Conservation (phyloP, 2,888 invertebrate species). For the Drosophila emarginata region DNA sequence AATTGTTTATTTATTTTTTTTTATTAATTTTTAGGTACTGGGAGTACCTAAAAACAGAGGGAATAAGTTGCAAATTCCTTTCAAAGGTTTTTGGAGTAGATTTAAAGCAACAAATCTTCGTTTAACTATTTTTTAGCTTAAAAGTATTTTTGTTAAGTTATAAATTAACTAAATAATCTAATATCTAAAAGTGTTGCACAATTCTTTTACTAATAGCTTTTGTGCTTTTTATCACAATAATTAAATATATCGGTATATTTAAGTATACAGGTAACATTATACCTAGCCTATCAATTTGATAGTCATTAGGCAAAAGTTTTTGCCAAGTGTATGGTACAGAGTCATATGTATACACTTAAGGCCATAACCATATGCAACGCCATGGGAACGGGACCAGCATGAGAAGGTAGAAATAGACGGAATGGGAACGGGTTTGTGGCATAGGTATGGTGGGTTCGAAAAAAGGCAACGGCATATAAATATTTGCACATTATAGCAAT, state of each 20-base stretch:
- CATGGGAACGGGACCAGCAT: neutral
- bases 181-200: too few relatives aligned
- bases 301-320: neutral
- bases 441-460: constrained; percentile 8
- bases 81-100: too few relatives aligned
- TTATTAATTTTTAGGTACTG: too few relatives aligned
- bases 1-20: too few relatives aligned
- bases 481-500: constrained; percentile 71
- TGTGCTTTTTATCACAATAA: too few relatives aligned
- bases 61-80: too few relatives aligned
- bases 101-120: too few relatives aligned
- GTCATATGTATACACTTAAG: constrained; percentile 3
- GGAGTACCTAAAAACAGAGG: too few relatives aligned
- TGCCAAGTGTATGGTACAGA: constrained; percentile 30
- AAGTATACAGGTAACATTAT: neutral
- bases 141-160: too few relatives aligned
- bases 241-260: neutral
- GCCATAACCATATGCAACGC: constrained; percentile 9
- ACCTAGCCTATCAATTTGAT: neutral
- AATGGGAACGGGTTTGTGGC: neutral
- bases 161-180: too few relatives aligned
- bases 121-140: too few relatives aligned
- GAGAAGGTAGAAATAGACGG: neutral
- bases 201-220: too few relatives aligned
- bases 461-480: constrained; percentile 54